phyloP scores from a whole-genome alignment of 35 echinoderm and acorn worm species.

The Ophiothrix spiculata region DNA sequence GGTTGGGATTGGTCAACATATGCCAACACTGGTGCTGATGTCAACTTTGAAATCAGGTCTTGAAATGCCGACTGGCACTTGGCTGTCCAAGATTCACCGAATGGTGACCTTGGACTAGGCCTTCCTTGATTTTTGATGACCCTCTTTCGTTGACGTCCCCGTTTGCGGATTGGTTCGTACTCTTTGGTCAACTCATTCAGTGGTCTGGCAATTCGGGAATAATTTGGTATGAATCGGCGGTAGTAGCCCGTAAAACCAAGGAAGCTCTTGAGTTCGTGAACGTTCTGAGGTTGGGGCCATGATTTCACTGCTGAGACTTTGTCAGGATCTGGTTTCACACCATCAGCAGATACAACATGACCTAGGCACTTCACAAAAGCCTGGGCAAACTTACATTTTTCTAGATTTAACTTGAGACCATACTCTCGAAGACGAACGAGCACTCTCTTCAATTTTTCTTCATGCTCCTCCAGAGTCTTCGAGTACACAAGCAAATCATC shows the following conservation, averaged over 20 bases:
- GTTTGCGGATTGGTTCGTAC: not conserved
- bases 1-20: slow-evolving; percentile 35
- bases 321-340: slow-evolving; percentile 50
- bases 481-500: slow-evolving; percentile 72
- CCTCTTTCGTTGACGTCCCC: not conserved
- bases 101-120: not conserved
- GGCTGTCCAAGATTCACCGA: not conserved
- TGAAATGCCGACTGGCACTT: slow-evolving; percentile 39
- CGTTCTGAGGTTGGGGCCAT: slow-evolving; percentile 28
- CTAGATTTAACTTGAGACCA: slow-evolving; percentile 62
- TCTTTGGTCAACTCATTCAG: slow-evolving; percentile 37
- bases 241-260: slow-evolving; percentile 68
- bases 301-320: slow-evolving; percentile 44
- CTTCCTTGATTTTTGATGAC: not conserved
- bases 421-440: slow-evolving; percentile 36
- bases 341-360: slow-evolving; percentile 53
- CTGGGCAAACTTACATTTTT: slow-evolving; percentile 65
- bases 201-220: slow-evolving; percentile 47
- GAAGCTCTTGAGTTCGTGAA: slow-evolving; percentile 43
- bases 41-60: not conserved
- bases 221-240: slow-evolving; percentile 48
- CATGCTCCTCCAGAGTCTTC: slow-evolving; percentile 32
- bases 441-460: slow-evolving; percentile 26
- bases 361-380: slow-evolving; percentile 42
- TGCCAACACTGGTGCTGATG: slow-evolving; percentile 26